A percentile compares a stretch with the other conserved stretches of the same genome.
phyloP scores from a whole-genome alignment of 2,888 invertebrate genomes.

The Entomobrya proxima region DNA sequence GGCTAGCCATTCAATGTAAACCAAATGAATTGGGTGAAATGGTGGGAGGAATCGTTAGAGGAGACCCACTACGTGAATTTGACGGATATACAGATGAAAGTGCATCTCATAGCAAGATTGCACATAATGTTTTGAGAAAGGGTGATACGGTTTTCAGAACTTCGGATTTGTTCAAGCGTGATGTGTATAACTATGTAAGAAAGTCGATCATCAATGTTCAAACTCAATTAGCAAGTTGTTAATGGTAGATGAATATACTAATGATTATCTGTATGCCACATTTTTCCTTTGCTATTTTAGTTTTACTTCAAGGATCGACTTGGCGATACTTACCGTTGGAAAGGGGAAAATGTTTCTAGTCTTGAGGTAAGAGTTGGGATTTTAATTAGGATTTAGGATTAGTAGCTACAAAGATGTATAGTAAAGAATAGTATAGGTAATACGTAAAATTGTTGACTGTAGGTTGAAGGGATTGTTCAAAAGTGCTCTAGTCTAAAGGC shows the following conservation, averaged over 20 bases:
- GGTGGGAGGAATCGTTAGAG: slow-evolving; percentile 76
- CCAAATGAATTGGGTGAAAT: slow-evolving; percentile 67
- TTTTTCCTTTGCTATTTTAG: too few species aligned
- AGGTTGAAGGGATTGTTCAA: slow-evolving; percentile 94
- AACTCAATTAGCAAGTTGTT: too few species aligned
- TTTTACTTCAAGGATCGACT: slow-evolving; percentile 82
- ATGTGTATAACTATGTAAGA: neutral
- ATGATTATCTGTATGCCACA: too few species aligned
- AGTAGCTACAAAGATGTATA: too few species aligned
- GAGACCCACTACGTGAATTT: slow-evolving; percentile 86
- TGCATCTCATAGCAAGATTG: slow-evolving; percentile 94
- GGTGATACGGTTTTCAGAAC: slow-evolving; percentile 96
- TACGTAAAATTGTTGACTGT: too few species aligned
- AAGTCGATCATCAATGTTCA: too few species aligned
- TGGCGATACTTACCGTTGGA: slow-evolving; percentile 83
- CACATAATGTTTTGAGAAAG: slow-evolving; percentile 88
- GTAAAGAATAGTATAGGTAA: too few species aligned
- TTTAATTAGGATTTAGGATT: too few species aligned
- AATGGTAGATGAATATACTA: too few species aligned
- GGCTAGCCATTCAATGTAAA: slow-evolving; percentile 63
- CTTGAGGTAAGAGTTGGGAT: too few species aligned
- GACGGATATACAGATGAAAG: slow-evolving; percentile 90
- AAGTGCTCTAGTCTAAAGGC: slow-evolving; percentile 89
- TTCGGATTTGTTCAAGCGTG: slow-evolving; percentile 79
- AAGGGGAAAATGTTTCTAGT: slow-evolving; percentile 99